Conservation (phyloP, 2,797 vertebrate species). For the Myotis myotis region DNA sequence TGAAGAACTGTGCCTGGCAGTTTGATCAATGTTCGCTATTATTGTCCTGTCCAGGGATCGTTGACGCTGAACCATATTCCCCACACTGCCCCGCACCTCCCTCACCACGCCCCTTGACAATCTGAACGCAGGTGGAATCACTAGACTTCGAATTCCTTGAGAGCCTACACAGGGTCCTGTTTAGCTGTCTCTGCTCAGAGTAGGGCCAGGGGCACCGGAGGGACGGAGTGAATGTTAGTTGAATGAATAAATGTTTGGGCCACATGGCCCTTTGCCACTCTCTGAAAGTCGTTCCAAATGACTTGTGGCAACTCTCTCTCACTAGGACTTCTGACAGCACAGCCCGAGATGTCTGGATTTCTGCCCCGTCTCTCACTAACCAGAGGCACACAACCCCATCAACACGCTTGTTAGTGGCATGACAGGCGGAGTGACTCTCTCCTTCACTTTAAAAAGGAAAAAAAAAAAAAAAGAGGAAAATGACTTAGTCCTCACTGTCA, state of each 20-base stretch:
- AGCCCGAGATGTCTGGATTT: background rate
- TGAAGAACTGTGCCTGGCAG: background rate
- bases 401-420: background rate
- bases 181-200: background rate
- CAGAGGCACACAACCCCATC: background rate
- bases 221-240: background rate
- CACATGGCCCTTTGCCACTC: background rate
- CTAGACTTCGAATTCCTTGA: background rate
- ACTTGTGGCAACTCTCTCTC: background rate
- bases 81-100: background rate
- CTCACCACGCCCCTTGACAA: background rate
- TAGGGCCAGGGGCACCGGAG: background rate
- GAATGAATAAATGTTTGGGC: constrained; percentile 5
- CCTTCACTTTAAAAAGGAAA: constrained; percentile 36
- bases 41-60: background rate
- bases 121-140: background rate
- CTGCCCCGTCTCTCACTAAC: background rate
- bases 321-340: background rate
- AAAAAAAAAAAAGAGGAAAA: constrained; percentile 46
- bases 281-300: background rate
- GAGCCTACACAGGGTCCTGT: background rate
- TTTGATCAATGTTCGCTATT: background rate
- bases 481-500: constrained; percentile 66
- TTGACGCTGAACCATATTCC: background rate
- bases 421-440: constrained; percentile 2